Base-by-base conservation (phyloP, 2,113 vertebrate species). In the Sander lucioperca region DNA sequence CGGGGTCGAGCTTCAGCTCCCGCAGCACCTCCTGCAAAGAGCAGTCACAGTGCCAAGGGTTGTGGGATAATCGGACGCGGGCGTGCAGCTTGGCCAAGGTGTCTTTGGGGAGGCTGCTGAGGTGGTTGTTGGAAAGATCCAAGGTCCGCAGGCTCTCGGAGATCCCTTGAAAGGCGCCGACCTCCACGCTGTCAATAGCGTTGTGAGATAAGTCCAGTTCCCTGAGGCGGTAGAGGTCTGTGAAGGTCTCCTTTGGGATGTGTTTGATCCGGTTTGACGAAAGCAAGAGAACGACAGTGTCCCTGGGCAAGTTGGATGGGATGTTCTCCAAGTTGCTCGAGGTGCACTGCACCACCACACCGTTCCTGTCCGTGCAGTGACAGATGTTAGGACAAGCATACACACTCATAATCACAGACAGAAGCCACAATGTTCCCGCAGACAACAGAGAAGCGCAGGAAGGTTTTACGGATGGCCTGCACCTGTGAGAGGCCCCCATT, bases 21-120 rank as follows among this genome's bases (percentile, higher is more conserved):
- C 95, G 92, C 77, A 98, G 82, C 43, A 96, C 92, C 86, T 98
- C 97, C 93, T 99, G 97, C 83, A 97, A 43, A 3, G 95, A 92
- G 0, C 97, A 97, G 84, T 96, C 96, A 0, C 97, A 98, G 85
- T 97, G 97, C 97, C 97, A 97, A 0, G 97, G 97, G 83, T 97
- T 98, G 91, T 96, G 90, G 39, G 96, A 94, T 79, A 98, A 94
- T 10, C 95, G 96, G 25, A 97, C 89, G 27, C 94, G 95, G 39
- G 97, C 97, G 0, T 93, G 94, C 25, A 98, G 92, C 0, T 95
- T 95, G 77, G 93, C 74, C 81, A 98, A 88, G 1, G 96, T 96
- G 14, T 97, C 97, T 89, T 94, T 97, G 0, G 97, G 97, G 4
- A 98, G 93, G 81, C 95, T 92, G 82, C 94, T 95, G 69, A 98